Base-by-base conservation (phyloP, 2,113 vertebrate species). In the Numida meleagris region DNA sequence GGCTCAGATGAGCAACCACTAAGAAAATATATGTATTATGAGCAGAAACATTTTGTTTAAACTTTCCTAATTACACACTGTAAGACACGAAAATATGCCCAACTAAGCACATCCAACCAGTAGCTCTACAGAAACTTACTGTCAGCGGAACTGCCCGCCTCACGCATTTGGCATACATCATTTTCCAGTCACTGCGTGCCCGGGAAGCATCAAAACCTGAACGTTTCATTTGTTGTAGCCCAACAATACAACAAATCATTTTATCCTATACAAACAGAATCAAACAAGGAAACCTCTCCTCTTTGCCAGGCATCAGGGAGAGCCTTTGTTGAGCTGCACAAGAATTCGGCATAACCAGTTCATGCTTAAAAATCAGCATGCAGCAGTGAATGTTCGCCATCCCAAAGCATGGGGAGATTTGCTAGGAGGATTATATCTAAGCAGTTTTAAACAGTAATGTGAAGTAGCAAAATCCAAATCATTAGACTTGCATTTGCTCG, bases 401-500 rank as follows among this genome's bases (percentile, higher is more conserved):
- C 88, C 45, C 79, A 38, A 65, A 95, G 93, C 93, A 90, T 3
- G 80, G 77, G 88, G 85, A 94, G 90, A 94, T 95, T 96, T 97
- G 80, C 82, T 93, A 78, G 90, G 76, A 82, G 95, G 96, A 96
- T 97, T 97, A 96, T 45, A 91, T 78, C 82, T 96, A 96, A 97
- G 95, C 88, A 95, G 91, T 95, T 97, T 95, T 95, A 93, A 97
- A 95, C 90, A 90, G 76, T 68, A 80, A 95, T 94, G 93, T 80
- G 93, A 90, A 97, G 72, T 29, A 93, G 68, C 93, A 93, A 95
- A 96, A 93, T 97, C 95, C 95, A 86, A 95, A 93, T 93, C 96
- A 97, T 95, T 95, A 96, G 94, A 96, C 94, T 73, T 72, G 93
- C 82, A 88, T 95, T 97, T 90, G 76, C 93, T 65, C 13, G 80